Evolutionary conservation across 2,888 invertebrate genomes (phyloP).

Genomic region (Quadroppia sp.): DNA sequence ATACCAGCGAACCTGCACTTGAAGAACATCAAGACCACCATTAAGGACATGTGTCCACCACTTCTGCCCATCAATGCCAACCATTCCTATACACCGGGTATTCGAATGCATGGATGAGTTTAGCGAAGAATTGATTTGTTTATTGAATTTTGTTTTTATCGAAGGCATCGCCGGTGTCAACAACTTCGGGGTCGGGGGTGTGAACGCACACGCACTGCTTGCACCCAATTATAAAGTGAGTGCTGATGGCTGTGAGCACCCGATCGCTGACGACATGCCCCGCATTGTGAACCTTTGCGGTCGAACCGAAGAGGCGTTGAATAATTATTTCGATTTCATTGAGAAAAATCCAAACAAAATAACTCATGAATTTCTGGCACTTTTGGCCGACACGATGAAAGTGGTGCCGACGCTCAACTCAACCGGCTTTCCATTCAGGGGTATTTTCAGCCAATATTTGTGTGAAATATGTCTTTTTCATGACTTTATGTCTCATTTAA

Average conservation of each 20-base stretch:
- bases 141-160: too few species aligned
- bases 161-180: conserved; percentile 57
- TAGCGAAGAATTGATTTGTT: too few species aligned
- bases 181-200: conserved; percentile 59
- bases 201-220: conserved; percentile 52
- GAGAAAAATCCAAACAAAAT: conserved; percentile 56
- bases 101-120: too few species aligned
- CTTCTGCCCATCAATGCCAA: conserved; percentile 3
- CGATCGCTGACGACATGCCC: conserved; percentile 56
- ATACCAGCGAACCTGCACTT: conserved; percentile 58
- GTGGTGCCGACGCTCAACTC: not conserved
- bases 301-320: conserved; percentile 73
- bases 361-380: conserved; percentile 64
- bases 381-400: conserved; percentile 70
- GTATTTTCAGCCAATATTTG: too few species aligned
- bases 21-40: conserved; percentile 56
- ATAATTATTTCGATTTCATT: conserved; percentile 59
- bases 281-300: conserved; percentile 74
- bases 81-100: conserved; percentile 11
- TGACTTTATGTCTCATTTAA: too few species aligned
- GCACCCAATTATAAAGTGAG: conserved; percentile 46
- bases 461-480: too few species aligned
- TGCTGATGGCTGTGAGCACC: conserved; percentile 44
- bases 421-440: conserved; percentile 59
- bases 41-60: conserved; percentile 48